A percentile compares a stretch with the other conserved stretches of the same genome.
These are phyloP conservation scores for Allacma fusca DNA, from an alignment of 2,888 invertebrate genomes.

Conservation along the genomic window DNA sequence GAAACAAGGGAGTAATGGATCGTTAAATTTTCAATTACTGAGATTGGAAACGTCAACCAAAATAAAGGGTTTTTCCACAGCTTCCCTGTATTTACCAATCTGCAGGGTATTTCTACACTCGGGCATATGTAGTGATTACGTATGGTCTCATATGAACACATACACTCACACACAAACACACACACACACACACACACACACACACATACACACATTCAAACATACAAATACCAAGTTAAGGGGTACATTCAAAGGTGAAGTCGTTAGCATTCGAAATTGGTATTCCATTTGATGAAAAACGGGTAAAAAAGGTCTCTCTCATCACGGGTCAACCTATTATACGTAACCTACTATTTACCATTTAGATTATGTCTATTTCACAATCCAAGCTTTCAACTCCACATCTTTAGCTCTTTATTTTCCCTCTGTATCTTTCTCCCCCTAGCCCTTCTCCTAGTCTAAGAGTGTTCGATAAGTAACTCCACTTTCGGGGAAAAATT, in stretches of 20 bases:
- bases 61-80: slow-evolving; percentile 41
- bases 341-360: slow-evolving; percentile 37
- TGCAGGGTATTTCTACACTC: neutral
- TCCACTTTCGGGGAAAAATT: no score
- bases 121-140: no score
- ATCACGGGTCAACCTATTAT: slow-evolving; percentile 41
- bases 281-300: neutral
- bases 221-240: neutral
- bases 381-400: slow-evolving; percentile 12
- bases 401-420: neutral
- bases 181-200: no score
- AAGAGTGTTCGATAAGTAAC: no score
- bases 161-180: no score
- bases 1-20: slow-evolving; percentile 46
- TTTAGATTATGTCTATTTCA: slow-evolving; percentile 35
- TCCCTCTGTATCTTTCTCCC: neutral
- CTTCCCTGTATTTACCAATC: slow-evolving; percentile 30
- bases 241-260: neutral
- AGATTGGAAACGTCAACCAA: slow-evolving; percentile 43
- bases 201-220: neutral
- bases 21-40: slow-evolving; percentile 48
- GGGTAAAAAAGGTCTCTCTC: slow-evolving; percentile 4
- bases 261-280: neutral
- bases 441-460: neutral
- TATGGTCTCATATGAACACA: no score